A percentile compares a stretch with the other conserved stretches of the same genome.
Evolutionary conservation across 2,888 invertebrate species (phyloP).

Genomic region (Cordilura impudica): DNA sequence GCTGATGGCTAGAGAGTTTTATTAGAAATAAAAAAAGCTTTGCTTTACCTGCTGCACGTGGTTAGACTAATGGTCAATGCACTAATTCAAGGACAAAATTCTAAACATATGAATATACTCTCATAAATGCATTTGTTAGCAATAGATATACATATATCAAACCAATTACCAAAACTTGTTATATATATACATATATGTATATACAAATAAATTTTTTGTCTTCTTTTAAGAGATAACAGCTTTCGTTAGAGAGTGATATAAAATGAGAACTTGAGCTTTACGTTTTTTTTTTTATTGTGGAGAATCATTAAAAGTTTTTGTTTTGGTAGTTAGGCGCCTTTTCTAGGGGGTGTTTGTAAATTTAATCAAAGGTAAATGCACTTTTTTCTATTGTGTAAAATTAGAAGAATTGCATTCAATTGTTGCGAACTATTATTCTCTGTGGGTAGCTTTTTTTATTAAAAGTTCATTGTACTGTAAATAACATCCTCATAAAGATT

Average conservation of each 20-base stretch:
- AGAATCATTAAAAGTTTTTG: not conserved
- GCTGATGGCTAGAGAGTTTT: not conserved
- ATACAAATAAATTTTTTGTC: not conserved
- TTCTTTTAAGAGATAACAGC: too few species aligned
- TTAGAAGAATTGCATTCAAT: not conserved
- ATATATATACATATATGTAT: not conserved
- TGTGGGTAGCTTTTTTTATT: conserved; percentile 5
- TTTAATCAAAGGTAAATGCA: conserved; percentile 13
- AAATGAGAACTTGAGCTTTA: not conserved
- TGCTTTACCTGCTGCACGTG: conserved; percentile 30
- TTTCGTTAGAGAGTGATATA: not conserved
- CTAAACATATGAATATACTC: conserved; percentile 16
- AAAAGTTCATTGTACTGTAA: conserved; percentile 27
- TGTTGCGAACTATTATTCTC: not conserved
- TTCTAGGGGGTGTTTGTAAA: not conserved
- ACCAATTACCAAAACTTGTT: not conserved
- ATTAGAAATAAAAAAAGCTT: not conserved
- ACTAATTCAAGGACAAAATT: conserved; percentile 48
- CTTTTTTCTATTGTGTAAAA: conserved; percentile 3
- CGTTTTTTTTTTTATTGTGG: too few species aligned
- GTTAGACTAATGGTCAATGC: conserved; percentile 28
- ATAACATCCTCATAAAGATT: not conserved
- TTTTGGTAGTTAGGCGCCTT: not conserved
- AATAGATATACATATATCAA: not conserved
- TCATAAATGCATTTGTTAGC: conserved; percentile 1